phyloP scores from a whole-genome alignment of 2,113 vertebrate species.

The Microcebus griseorufus region DNA sequence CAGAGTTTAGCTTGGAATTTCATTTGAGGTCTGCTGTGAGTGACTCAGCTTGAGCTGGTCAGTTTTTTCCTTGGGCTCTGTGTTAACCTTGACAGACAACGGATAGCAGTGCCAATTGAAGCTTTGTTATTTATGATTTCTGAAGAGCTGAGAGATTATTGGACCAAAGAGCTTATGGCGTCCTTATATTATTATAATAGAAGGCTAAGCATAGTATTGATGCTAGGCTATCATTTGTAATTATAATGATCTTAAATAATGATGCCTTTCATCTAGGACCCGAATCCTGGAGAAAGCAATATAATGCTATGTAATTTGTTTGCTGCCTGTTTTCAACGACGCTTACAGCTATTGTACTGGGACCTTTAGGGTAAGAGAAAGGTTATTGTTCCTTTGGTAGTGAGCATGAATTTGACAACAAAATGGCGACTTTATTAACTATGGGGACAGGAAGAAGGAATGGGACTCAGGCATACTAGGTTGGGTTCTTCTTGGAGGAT shows the following conservation, averaged over 20 bases:
- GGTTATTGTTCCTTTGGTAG: conserved; percentile 22
- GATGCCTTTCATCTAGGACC: conserved; percentile 49
- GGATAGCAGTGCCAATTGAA: neutral
- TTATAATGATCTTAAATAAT: conserved; percentile 65
- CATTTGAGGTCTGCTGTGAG: neutral
- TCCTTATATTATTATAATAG: conserved; percentile 54
- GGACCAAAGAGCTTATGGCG: conserved; percentile 46
- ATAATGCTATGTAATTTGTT: conserved; percentile 44
- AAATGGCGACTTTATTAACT: conserved; percentile 15
- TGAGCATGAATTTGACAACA: conserved; percentile 45
- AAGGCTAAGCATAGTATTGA: conserved; percentile 10
- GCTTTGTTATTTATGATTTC: conserved; percentile 56
- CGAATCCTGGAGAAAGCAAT: conserved; percentile 40
- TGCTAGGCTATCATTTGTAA: conserved; percentile 62
- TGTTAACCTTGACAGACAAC: conserved; percentile 30
- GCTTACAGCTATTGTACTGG: neutral
- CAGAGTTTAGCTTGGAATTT: conserved; percentile 20
- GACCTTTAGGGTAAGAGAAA: conserved; percentile 39
- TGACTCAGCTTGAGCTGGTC: neutral
- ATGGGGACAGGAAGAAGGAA: neutral
- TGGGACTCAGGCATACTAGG: neutral
- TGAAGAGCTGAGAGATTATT: conserved; percentile 40
- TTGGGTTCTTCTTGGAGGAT: neutral
- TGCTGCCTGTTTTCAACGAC: conserved; percentile 26
- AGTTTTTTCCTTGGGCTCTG: conserved; percentile 35